Percentiles rank a stretch among this genome's conserved stretches.
phyloP scores from a whole-genome alignment of 1,140 invertebrate species.

The Drosophila grimshawi region DNA sequence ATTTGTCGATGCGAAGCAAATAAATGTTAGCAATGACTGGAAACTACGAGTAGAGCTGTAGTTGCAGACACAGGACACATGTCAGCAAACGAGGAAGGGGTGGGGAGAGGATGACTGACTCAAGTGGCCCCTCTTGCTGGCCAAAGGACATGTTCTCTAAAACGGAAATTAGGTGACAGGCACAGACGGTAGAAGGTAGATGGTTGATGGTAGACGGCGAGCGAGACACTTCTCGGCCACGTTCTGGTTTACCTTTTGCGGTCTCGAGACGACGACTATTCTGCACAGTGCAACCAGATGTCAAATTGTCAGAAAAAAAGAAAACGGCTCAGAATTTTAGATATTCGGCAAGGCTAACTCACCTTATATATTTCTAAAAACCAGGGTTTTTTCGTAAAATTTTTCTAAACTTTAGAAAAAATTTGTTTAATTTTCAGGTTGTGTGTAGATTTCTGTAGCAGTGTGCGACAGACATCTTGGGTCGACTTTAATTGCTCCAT shows the following conservation, averaged over 20 bases:
- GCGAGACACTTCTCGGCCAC: constrained; percentile 34
- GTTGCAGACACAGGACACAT: constrained; percentile 30
- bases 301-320: background rate
- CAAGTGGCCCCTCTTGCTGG: constrained; percentile 58
- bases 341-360: no score
- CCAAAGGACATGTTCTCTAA: constrained; percentile 68
- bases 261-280: background rate
- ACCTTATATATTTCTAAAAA: no score
- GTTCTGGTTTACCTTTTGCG: constrained; percentile 45
- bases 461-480: constrained; percentile 63
- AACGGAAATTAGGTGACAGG: constrained; percentile 83
- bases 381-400: no score
- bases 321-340: no score
- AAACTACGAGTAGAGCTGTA: constrained; percentile 53
- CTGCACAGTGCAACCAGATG: constrained; percentile 20
- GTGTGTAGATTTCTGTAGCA: background rate
- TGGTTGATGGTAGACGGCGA: constrained; percentile 29
- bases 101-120: constrained; percentile 5
- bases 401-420: no score
- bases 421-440: no score
- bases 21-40: constrained; percentile 53
- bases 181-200: constrained; percentile 42
- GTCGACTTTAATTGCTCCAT: constrained; percentile 74
- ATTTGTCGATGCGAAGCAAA: constrained; percentile 34
- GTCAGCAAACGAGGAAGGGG: constrained; percentile 11